Base-by-base conservation (phyloP, 1,140 invertebrate species). In the Copidosoma floridanum region DNA sequence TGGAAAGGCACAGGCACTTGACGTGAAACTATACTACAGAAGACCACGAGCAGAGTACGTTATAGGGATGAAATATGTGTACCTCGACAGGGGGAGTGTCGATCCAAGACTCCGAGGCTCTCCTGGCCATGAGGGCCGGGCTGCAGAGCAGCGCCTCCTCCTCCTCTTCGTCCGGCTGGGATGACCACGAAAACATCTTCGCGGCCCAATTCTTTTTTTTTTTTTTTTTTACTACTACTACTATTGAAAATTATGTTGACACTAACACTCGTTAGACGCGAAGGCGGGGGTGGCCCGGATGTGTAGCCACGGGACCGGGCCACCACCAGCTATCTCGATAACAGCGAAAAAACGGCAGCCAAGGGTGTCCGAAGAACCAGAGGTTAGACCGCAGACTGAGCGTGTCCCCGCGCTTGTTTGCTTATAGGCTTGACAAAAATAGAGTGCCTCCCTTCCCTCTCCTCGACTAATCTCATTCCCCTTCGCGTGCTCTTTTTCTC, bases 41-140 rank as follows among this genome's bases (percentile, higher is more conserved):
- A 46, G 11, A 24, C 21, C 8, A 20, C n/a, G n/a, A n/a, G n/a
- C n/a, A n/a, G n/a, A n/a, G n/a, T n/a, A n/a, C n/a, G n/a, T n/a
- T 32, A 32, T 12, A 32, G 12, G 29, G 6, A 12, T 32, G 29
- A 32, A 32, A 0, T 8, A 32, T 32, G 29, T 32, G 29, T 32
- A 91, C 90, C 90, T 92, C 89, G 41, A 90, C 85, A 29, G 89
- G 90, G 69, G 90, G 89, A 47, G 90, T 88, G 61, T 89, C 87
- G 55, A 92, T 93, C 91, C 91, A 93, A 70, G 89, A 91, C 69
- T 92, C 90, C 14, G 89, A 91, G 23, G 91, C 91, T 51, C 91
- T 81, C 40, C 91, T 82, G 40, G 91, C 90, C 82, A 93, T 85
- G 40, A 93, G 82, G 37, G 91, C 91, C 40, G 91, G 91, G 65